phyloP scores from a whole-genome alignment of 2,888 invertebrate species.

The Ecliptopera silaceata region DNA sequence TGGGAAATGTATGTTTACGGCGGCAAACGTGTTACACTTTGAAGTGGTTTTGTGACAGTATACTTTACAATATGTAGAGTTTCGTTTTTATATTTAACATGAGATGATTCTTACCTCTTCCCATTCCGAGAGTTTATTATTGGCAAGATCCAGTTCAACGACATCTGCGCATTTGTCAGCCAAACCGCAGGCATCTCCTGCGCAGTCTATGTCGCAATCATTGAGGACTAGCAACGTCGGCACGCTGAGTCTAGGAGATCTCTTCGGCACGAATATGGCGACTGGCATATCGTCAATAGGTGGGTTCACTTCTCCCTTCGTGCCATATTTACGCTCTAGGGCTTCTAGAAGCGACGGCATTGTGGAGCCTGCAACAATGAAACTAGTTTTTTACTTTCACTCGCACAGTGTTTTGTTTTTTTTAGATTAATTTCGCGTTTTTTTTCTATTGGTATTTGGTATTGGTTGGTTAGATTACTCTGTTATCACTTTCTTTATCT shows the following conservation, averaged over 20 bases:
- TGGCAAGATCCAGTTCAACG: slow-evolving; percentile 96
- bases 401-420: not conserved
- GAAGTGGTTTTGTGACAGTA: no score
- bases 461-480: no score
- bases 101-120: slow-evolving; percentile 85
- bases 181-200: slow-evolving; percentile 91
- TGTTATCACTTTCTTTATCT: not conserved
- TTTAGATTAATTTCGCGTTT: not conserved
- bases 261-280: slow-evolving; percentile 93
- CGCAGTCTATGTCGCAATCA: slow-evolving; percentile 95
- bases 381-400: not conserved
- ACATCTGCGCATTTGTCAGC: slow-evolving; percentile 93
- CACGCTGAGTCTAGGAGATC: slow-evolving; percentile 89
- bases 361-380: slow-evolving; percentile 54
- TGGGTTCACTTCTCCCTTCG: slow-evolving; percentile 85
- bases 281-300: slow-evolving; percentile 86
- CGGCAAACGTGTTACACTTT: slow-evolving; percentile 19
- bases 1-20: slow-evolving; percentile 37
- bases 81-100: slow-evolving; percentile 1
- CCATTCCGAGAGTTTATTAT: slow-evolving; percentile 95
- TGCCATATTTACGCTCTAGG: slow-evolving; percentile 92
- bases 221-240: slow-evolving; percentile 94
- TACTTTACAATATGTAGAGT: slow-evolving; percentile 4
- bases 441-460: no score
- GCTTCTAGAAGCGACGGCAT: slow-evolving; percentile 97